Percentiles rank a stretch among this genome's conserved stretches.
phyloP scores from a whole-genome alignment of 2,888 invertebrate species.

The Drosophila meridionalis region DNA sequence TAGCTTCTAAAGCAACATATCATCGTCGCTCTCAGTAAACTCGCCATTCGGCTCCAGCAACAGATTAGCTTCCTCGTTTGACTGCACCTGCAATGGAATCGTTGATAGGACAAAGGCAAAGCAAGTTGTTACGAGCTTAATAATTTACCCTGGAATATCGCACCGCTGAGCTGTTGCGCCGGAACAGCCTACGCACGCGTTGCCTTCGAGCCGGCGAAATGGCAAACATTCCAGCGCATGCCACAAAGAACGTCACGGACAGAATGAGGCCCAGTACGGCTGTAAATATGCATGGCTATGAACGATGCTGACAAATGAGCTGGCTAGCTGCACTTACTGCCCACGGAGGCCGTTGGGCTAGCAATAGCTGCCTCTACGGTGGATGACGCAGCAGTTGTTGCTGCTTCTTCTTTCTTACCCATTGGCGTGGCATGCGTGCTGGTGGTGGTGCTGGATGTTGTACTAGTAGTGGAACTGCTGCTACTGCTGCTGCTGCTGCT shows the following conservation, averaged over 20 bases:
- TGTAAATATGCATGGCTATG: conserved; percentile 35
- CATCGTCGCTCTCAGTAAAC: conserved; percentile 83
- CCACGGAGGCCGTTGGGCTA: conserved; percentile 72
- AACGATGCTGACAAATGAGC: conserved; percentile 7
- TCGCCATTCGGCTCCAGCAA: conserved; percentile 83
- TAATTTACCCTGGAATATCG: conserved; percentile 81
- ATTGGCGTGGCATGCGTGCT: conserved; percentile 45
- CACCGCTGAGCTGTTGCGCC: conserved; percentile 77
- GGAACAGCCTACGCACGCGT: conserved; percentile 74
- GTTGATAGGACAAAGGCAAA: background rate
- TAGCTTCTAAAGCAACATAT: conserved; percentile 81
- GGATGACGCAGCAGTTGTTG: conserved; percentile 47
- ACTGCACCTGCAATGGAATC: conserved; percentile 73
- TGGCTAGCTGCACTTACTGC: conserved; percentile 73
- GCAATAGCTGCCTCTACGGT: conserved; percentile 60
- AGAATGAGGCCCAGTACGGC: conserved; percentile 78
- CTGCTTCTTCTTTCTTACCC: conserved; percentile 63
- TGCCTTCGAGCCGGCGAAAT: conserved; percentile 81
- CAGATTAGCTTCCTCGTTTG: conserved; percentile 83
- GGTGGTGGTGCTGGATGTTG: conserved; percentile 27
- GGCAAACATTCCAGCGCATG: conserved; percentile 78
- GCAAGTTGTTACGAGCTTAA: no score
- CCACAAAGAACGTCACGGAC: conserved; percentile 76
- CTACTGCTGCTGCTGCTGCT: conserved; percentile 5
- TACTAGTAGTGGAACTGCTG: conserved; percentile 18